Evolutionary conservation across 2,888 invertebrate genomes (phyloP).

Genomic region (Lasioglossum vierecki): DNA sequence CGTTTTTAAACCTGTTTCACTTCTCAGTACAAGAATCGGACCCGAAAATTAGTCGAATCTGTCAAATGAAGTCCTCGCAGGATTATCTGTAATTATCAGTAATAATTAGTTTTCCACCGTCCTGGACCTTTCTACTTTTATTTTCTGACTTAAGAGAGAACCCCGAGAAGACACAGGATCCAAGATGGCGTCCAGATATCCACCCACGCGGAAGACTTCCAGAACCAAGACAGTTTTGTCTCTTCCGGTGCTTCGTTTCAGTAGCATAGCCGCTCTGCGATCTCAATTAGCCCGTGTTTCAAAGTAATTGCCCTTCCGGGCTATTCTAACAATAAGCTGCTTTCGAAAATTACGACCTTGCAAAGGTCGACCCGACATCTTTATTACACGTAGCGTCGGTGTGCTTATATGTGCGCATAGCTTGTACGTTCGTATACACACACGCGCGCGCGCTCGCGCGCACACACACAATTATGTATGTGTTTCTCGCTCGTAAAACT

Average conservation of each 20-base stretch:
- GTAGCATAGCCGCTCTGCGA: not conserved
- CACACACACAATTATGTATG: not conserved
- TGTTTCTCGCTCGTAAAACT: constrained; percentile 60
- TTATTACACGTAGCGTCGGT: constrained; percentile 44
- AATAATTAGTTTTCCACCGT: not conserved
- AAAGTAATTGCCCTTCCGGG: constrained; percentile 32
- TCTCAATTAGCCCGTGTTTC: constrained; percentile 31
- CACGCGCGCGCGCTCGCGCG: no score
- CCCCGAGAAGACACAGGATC: not conserved
- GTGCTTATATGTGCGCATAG: not conserved
- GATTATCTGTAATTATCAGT: not conserved
- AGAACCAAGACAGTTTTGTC: not conserved
- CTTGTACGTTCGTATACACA: not conserved
- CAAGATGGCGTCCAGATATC: not conserved
- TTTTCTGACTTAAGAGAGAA: not conserved
- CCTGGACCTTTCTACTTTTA: no score
- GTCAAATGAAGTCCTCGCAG: not conserved
- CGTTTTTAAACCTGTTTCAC: not conserved
- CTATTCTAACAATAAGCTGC: constrained; percentile 24
- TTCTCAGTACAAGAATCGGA: not conserved
- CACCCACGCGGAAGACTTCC: not conserved
- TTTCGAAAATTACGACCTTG: constrained; percentile 41
- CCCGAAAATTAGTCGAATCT: not conserved
- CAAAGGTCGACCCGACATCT: constrained; percentile 34
- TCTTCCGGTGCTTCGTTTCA: not conserved